Base-by-base conservation (phyloP, 2,888 invertebrate genomes). In the Lithophane semibrunnea region DNA sequence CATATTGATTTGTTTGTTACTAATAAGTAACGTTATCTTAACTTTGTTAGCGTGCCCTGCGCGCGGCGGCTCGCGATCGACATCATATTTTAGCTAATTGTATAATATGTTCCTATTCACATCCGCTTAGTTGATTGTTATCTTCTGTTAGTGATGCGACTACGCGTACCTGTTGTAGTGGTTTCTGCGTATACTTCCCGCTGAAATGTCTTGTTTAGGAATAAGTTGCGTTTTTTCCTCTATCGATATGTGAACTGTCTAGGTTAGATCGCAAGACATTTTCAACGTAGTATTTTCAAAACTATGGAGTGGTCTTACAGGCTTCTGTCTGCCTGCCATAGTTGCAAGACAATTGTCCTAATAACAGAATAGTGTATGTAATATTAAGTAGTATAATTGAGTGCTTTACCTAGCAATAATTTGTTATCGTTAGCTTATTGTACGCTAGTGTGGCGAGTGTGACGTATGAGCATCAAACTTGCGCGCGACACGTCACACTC, bases 381-480 rank as follows among this genome's bases (percentile, higher is more conserved):
- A 67, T 78, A 58, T 61, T 79, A 70, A 70, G 72, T 83, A 83
- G 75, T 71, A 42, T 83, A 79, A 79, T 83, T 75, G 79, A 83
- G 83, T 83, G 83, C 82, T 83, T 83, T 83, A 83, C 63, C 21
- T 83, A 83, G 82, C 82, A 83, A 83, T 83, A 83, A 79, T 73
- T 70, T 60, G 68, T 79, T 75, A 64, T 83, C 61, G 67, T 63
- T 73, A 79, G 72, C 79, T 60, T 61, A 72, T n/a, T 69, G 44
- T 29, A 29, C 24, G 79, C 47, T 5, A 56, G 52, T 2, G 47
- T n/a, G 37, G n/a, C 10, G 24, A 13, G 21, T 1, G 61, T 4
- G 1, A n/a, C n/a, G 67, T 9, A 5, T 9, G 54, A 24, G 77
- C 18, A 18, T 42, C 21, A 16, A 13, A 24, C 24, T 13, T 1